Conservation (phyloP, 2,888 invertebrate genomes). For the Strigamia crassipes region DNA sequence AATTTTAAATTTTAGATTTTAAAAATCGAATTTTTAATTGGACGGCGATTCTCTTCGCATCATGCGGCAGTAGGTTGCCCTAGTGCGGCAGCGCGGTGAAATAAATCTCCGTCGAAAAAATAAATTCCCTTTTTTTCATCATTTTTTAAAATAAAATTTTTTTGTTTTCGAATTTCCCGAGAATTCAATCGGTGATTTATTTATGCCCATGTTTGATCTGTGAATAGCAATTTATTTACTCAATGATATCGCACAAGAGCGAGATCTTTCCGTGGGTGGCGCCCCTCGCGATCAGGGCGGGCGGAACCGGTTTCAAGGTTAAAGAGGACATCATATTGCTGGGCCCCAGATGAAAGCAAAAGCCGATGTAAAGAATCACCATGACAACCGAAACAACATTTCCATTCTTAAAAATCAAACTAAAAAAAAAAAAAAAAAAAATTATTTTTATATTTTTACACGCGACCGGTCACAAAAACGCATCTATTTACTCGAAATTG, state of each 20-base stretch:
- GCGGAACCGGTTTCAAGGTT: constrained; percentile 10
- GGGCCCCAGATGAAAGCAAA: neutral
- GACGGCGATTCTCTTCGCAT: too few species aligned
- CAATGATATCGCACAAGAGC: neutral
- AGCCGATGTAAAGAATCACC: neutral
- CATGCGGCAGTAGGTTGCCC: too few species aligned
- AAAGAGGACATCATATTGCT: constrained; percentile 2
- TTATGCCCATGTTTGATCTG: neutral
- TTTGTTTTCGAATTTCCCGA: too few species aligned
- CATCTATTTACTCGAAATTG: neutral
- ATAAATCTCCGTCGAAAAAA: too few species aligned
- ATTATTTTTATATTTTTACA: neutral
- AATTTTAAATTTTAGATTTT: too few species aligned
- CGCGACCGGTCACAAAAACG: neutral
- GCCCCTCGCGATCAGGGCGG: neutral
- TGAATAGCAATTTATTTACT: neutral
- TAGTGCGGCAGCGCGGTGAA: too few species aligned
- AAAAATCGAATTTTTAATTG: too few species aligned
- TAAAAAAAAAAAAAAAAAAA: neutral
- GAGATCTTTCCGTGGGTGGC: neutral
- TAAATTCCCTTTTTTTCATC: too few species aligned
- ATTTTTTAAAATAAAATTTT: too few species aligned
- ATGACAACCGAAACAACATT: neutral
- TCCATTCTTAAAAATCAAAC: neutral
- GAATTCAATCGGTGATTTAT: neutral